phyloP scores from a whole-genome alignment of 2,888 invertebrate genomes.

The Leucania comma region DNA sequence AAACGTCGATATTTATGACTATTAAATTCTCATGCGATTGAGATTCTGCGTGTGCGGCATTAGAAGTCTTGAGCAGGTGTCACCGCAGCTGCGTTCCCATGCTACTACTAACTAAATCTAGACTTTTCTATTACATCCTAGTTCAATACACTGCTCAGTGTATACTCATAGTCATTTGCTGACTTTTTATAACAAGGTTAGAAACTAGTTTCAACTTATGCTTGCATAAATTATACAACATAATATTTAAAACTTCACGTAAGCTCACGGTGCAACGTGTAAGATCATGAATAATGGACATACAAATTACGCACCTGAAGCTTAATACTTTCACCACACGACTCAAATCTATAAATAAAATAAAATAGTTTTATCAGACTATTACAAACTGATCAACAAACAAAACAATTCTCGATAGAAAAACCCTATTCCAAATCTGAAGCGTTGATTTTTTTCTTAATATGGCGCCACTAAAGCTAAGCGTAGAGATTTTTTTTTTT shows the following conservation, averaged over 20 bases:
- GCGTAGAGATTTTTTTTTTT: background rate
- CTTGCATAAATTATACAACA: slow-evolving; percentile 6
- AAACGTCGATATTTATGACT: slow-evolving; percentile 46
- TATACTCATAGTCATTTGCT: slow-evolving; percentile 17
- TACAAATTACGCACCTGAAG: slow-evolving; percentile 35
- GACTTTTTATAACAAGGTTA: slow-evolving; percentile 34
- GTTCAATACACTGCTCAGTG: slow-evolving; percentile 56
- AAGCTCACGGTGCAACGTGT: background rate
- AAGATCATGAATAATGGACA: background rate
- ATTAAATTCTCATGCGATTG: slow-evolving; percentile 64
- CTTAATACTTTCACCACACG: slow-evolving; percentile 14
- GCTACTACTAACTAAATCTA: slow-evolving; percentile 80
- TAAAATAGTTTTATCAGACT: background rate
- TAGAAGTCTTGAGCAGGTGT: slow-evolving; percentile 80
- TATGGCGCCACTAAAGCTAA: slow-evolving; percentile 20
- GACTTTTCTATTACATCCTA: slow-evolving; percentile 71
- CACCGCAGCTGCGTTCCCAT: slow-evolving; percentile 79
- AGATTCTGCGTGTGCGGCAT: slow-evolving; percentile 72
- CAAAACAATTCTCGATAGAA: background rate
- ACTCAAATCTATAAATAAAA: background rate
- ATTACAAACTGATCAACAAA: background rate
- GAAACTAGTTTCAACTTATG: slow-evolving; percentile 32
- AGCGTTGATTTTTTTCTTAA: no score
- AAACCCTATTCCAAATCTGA: background rate
- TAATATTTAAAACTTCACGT: slow-evolving; percentile 9